Base-by-base conservation (phyloP, 2,113 vertebrate genomes). In the Seriola dumerili region DNA sequence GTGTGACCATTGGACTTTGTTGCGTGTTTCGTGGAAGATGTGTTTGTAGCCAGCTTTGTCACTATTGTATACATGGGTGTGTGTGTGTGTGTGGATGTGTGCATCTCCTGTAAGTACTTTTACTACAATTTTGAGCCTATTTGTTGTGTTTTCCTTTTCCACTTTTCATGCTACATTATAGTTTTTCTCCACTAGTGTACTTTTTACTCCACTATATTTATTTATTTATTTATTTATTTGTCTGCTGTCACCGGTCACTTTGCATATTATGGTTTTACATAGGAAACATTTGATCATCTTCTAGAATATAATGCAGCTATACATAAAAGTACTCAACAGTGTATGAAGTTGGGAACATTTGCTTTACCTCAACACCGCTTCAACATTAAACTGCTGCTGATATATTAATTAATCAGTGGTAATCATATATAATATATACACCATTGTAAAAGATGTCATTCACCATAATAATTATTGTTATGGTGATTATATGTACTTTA, bases 1-100 rank as follows among this genome's bases (percentile, higher is more conserved):
- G 36, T 74, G 48, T 78, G 85, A 87, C 89, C 63, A 1, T 85
- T 89, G 89, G 87, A 92, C 88, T 86, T 71, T 83, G 75, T 65
- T 80, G 84, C 74, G 65, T 85, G 50, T 84, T 83, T 78, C 38
- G 74, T 29, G 29, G n/a, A 36, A 72, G 23, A 42, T 52, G 61
- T 59, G 68, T 80, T 72, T 78, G 17, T 69, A 19, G 17, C 21
- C 1, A 8, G 5, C 50, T 70, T 76, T 76, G 84, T 87, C 75
- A 85, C 29, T 32, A 29, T 46, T 64, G 48, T 64, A 0, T 32
- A 21, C 11, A 10, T 72, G 55, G 5, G 38, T 38, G 38, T 38
- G 38, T 38, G 38, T 38, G 40, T 58, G 16, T 40, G 21, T n/a
- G 55, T 61, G 36, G 25, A 36, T 69, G 42, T 65, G 44, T 72